Conservation (phyloP, 2,797 vertebrate genomes). For the Eremophila alpestris region DNA sequence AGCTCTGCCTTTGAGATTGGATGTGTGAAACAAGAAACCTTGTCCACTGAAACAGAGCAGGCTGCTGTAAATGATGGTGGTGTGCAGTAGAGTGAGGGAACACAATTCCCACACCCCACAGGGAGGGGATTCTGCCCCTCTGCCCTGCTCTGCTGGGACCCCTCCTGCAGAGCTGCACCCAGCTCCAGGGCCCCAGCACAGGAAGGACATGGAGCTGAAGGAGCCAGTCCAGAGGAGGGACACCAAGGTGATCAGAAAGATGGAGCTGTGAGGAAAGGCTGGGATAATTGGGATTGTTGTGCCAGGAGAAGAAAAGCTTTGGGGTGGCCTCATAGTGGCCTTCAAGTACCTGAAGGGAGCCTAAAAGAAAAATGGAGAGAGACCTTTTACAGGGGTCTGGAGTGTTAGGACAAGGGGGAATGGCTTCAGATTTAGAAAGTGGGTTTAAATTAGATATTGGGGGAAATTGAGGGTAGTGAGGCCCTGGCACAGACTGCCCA, state of each 20-base stretch:
- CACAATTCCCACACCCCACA: not conserved
- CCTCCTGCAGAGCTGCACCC: not conserved
- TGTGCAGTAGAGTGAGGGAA: rapidly evolving
- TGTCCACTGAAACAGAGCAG: not conserved
- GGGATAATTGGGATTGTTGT: not conserved
- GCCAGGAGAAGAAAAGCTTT: not conserved
- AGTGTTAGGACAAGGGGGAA: not conserved
- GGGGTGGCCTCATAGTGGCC: no score
- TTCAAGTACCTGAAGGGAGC: not conserved
- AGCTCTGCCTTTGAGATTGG: not conserved
- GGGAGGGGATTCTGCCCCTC: not conserved
- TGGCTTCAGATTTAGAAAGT: not conserved
- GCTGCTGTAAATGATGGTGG: not conserved
- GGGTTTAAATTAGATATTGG: not conserved
- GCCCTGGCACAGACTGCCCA: not conserved
- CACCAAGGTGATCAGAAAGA: not conserved
- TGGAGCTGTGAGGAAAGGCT: not conserved
- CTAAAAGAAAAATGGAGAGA: not conserved
- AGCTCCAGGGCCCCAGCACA: not conserved
- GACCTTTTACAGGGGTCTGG: not conserved
- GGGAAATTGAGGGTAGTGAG: not conserved
- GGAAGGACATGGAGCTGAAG: not conserved
- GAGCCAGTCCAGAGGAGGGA: not conserved
- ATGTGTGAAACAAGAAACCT: not conserved
- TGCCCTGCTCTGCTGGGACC: not conserved